Conservation (phyloP, 2,113 vertebrate species). For the Ceyx melanurus region DNA sequence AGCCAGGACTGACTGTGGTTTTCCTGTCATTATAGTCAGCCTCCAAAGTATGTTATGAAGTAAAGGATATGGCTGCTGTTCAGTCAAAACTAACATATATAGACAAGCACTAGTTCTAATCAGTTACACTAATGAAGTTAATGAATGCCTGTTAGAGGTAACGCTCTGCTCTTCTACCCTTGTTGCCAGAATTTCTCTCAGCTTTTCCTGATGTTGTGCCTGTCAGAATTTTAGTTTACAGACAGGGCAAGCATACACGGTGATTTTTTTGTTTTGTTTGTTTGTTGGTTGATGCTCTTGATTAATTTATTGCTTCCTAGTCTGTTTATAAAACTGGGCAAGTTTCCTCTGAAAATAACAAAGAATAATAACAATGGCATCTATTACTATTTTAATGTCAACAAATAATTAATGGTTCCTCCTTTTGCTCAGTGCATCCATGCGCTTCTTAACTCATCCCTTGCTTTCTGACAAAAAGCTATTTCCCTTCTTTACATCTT, state of each 20-base stretch:
- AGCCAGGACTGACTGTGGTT: not conserved
- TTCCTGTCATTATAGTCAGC: not conserved
- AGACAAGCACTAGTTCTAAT: not conserved
- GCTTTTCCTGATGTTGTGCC: not conserved
- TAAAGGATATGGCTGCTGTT: not conserved
- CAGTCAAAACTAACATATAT: not conserved
- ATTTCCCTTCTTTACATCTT: not conserved
- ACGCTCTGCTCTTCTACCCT: rapidly evolving
- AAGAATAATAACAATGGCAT: not conserved
- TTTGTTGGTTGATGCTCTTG: not conserved
- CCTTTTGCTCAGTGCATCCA: not conserved
- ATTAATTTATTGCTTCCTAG: not conserved
- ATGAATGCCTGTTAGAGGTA: not conserved
- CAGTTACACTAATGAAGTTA: not conserved
- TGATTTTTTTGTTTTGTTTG: not conserved
- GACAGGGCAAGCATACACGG: not conserved
- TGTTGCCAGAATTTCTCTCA: not conserved
- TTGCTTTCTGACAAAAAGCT: not conserved
- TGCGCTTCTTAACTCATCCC: not conserved
- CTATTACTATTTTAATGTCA: not conserved
- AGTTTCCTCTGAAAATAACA: not conserved
- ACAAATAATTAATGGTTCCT: not conserved
- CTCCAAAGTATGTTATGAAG: not conserved
- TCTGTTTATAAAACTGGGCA: not conserved
- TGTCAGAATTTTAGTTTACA: not conserved